Percentiles rank a stretch among this genome's conserved stretches.
phyloP scores from a whole-genome alignment of 1,140 invertebrate genomes.

The Bathynomus jamesi region DNA sequence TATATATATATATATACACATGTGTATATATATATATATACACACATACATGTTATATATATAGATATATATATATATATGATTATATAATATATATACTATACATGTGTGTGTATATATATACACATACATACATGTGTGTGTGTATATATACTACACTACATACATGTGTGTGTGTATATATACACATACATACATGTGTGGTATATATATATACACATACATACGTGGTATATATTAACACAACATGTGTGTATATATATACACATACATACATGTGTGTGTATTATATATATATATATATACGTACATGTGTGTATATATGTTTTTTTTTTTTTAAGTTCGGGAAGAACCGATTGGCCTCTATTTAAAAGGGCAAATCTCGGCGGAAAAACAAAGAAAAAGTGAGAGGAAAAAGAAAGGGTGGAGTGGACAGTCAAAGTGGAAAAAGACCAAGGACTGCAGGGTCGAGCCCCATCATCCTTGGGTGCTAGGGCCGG shows the following conservation, averaged over 20 bases:
- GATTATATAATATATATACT: neutral
- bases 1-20: too few species aligned
- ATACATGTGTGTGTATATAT: neutral
- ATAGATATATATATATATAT: conserved; percentile 1
- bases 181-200: too few species aligned
- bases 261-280: too few species aligned
- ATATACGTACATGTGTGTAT: neutral
- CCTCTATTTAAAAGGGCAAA: too few species aligned
- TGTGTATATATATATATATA: neutral
- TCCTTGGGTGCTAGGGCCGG: too few species aligned
- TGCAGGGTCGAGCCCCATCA: too few species aligned
- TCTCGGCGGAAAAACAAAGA: too few species aligned
- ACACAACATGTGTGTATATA: neutral
- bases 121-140: neutral
- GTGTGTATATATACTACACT: neutral
- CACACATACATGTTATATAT: neutral
- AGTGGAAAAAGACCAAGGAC: too few species aligned
- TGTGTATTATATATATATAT: conserved; percentile 3
- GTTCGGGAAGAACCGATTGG: too few species aligned
- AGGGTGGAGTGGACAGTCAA: too few species aligned
- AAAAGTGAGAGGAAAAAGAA: too few species aligned
- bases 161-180: neutral
- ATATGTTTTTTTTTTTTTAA: too few species aligned
- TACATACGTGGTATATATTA: neutral
- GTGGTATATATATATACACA: neutral